Evolutionary conservation across 2,113 vertebrate species (phyloP).

Genomic region (Nyctereutes procyonoides): DNA sequence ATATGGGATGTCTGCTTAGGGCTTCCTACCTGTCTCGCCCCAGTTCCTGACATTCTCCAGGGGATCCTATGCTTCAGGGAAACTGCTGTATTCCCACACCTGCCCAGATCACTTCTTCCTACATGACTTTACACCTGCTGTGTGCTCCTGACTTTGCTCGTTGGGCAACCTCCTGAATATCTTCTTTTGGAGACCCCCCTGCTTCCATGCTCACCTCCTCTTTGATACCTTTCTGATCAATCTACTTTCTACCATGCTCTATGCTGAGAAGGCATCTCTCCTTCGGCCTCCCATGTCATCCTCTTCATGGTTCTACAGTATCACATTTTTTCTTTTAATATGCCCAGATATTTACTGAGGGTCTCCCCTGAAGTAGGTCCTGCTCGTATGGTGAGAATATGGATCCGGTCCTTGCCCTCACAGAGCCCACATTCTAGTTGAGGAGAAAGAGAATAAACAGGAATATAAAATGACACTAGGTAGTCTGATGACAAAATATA

Average conservation of each 20-base stretch:
- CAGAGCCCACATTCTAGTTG: background rate
- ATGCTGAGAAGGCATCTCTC: background rate
- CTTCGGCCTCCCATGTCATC: background rate
- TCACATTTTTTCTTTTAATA: background rate
- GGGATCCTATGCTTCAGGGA: background rate
- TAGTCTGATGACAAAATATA: background rate
- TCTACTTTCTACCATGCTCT: background rate
- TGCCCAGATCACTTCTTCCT: background rate
- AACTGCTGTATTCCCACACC: background rate
- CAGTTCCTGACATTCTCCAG: background rate
- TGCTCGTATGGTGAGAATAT: background rate
- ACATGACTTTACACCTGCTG: rapidly evolving
- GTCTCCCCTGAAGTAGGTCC: background rate
- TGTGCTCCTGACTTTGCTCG: background rate
- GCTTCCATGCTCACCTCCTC: background rate
- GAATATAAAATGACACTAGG: background rate
- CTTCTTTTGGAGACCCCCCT: background rate
- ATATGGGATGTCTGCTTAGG: background rate
- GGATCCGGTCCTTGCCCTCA: background rate
- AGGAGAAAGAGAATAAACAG: background rate
- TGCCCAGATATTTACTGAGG: too few species aligned
- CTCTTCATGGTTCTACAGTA: background rate
- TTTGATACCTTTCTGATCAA: background rate
- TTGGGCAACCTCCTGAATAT: rapidly evolving
- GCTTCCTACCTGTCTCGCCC: background rate